Percentiles rank a stretch among this genome's conserved stretches.
These are phyloP conservation scores for Eulemur mongoz DNA, from an alignment of 2,797 vertebrate genomes.

Conservation along the genomic window DNA sequence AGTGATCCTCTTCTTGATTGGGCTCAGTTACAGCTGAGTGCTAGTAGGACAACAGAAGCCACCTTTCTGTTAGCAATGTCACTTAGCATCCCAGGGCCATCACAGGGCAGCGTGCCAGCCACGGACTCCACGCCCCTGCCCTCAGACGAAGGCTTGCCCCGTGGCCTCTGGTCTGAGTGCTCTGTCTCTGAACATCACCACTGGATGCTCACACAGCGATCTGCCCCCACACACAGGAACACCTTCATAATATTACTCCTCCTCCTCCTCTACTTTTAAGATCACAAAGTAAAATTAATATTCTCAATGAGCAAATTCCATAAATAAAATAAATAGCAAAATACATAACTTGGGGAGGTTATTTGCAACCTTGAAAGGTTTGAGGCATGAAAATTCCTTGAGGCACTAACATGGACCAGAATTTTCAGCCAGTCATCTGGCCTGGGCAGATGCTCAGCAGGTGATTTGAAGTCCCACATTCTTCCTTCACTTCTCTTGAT, in stretches of 20 bases:
- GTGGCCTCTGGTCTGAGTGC: no score
- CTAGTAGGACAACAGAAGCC: neutral
- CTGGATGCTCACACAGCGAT: neutral
- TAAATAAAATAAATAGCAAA: neutral
- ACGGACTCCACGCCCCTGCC: accelerated
- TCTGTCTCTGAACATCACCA: no score
- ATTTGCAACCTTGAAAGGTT: neutral
- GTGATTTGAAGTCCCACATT: neutral
- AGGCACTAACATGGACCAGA: no score
- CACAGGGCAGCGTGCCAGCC: accelerated
- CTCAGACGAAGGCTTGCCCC: no score
- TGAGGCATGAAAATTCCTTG: neutral
- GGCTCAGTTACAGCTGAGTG: neutral
- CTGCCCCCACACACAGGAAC: neutral
- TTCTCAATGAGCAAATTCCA: neutral
- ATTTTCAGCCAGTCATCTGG: neutral
- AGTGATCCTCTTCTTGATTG: neutral
- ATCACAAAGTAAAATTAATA: neutral
- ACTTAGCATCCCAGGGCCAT: no score
- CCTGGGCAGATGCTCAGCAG: neutral
- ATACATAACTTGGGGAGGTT: neutral
- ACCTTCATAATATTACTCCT: neutral
- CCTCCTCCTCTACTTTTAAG: neutral
- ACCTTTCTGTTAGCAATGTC: neutral
- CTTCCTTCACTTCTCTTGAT: neutral